Conservation (phyloP, 2,113 vertebrate genomes). For the Neolamprologus sp. region DNA sequence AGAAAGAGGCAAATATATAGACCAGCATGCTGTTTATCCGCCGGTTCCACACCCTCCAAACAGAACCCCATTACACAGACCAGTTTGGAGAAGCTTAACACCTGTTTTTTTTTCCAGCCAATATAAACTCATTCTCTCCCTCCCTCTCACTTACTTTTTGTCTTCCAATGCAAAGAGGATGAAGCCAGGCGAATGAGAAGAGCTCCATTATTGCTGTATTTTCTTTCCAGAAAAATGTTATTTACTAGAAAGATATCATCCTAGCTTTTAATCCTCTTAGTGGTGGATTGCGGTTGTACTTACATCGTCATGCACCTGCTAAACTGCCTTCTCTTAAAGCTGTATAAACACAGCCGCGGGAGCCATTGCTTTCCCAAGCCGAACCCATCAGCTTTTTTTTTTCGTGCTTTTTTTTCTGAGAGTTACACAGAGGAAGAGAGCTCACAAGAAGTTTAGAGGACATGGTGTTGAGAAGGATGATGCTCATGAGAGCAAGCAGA, state of each 20-base stretch:
- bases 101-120: slow-evolving; percentile 54
- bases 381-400: slow-evolving; percentile 51
- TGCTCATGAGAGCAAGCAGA: not conserved
- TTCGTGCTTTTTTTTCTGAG: not conserved
- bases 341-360: slow-evolving; percentile 71
- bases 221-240: slow-evolving; percentile 71
- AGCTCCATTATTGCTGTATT: slow-evolving; percentile 70
- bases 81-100: slow-evolving; percentile 71
- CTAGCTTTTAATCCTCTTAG: slow-evolving; percentile 79
- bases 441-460: slow-evolving; percentile 63
- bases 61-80: slow-evolving; percentile 63
- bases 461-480: slow-evolving; percentile 37
- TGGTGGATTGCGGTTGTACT: slow-evolving; percentile 76
- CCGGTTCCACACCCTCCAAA: slow-evolving; percentile 58
- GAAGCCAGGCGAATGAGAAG: slow-evolving; percentile 63
- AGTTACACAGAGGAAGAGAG: slow-evolving; percentile 24
- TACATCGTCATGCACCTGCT: slow-evolving; percentile 77
- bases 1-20: slow-evolving; percentile 57
- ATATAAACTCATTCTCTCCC: slow-evolving; percentile 62
- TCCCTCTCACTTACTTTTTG: slow-evolving; percentile 67
- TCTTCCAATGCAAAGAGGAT: slow-evolving; percentile 74
- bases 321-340: slow-evolving; percentile 76
- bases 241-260: slow-evolving; percentile 78
- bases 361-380: slow-evolving; percentile 45
- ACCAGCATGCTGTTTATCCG: slow-evolving; percentile 61